Evolutionary conservation across 2,888 invertebrate species (phyloP), one percentile per base, ranked within the genome.

Genomic region (Tetranychus piercei): DNA sequence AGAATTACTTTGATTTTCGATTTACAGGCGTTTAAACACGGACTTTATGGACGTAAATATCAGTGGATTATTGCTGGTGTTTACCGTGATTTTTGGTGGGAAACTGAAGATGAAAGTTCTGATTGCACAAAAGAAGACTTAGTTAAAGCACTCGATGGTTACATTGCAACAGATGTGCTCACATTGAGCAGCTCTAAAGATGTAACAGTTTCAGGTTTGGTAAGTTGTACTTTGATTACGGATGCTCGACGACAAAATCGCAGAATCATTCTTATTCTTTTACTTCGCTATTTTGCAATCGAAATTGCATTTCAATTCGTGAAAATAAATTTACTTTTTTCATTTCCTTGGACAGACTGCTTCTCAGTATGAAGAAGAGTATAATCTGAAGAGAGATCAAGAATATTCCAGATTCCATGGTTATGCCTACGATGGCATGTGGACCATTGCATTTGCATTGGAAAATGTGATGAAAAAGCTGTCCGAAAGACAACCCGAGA

Each of bases 371-470:
- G 87, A 89, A 80, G 85, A 86, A 66, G 89, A 92, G 82, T 95
- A 95, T 82, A 89, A 94, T 80, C 87, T 89, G 45, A 84, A 90
- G 77, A 86, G 92, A 78, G 90, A 90, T 1, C 82, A 84, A 1
- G 92, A 93, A 81, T 94, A 92, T 84, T 94, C 94, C 64, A 87
- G 94, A 78, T 96, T 94, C 82, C 95, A 96, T 82, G 96, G 95
- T 2, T 99, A 97, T 83, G 95, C 96, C 11, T 99, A 97, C 82
- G 97, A 99, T 83, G 97, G 94, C 6, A 91, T 99, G 78, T 97
- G 97, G 96, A 92, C 95, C 0, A 92, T 97, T 78, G 97, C 97
- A 0, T 83, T 94, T 76, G 96, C 96, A 0, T 87, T 90, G 86
- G 87, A 78, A 64, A 72, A 71, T 7, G 34, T 23, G 6, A 23